Evolutionary conservation across 2,797 vertebrate genomes (phyloP), one percentile per base, ranked within the genome.

Genomic region (Rallus crepitans): DNA sequence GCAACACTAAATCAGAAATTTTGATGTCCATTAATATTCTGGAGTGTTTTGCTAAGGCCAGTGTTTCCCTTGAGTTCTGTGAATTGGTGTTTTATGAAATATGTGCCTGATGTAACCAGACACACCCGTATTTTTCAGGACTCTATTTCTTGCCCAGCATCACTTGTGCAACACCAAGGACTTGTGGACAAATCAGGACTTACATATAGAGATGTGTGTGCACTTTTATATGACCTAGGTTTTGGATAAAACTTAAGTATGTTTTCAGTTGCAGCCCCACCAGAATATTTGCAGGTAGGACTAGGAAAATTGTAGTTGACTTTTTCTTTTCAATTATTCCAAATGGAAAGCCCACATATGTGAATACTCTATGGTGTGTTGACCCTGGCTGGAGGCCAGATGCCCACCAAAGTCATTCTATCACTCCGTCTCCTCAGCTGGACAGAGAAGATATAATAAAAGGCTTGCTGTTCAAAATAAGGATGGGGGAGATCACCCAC

Each of bases 101-200:
- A 63, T 0, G 0, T 33, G 1, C 17, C 35, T 61, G 30, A 53
- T 40, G 19, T 40, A 53, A 37, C 1, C 28, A 73, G 15, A 3
- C 2, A 1, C 35, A 61, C 28, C 4, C 11, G 9, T 23, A n/a
- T 21, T 47, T 80, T 73, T 59, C 16, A 12, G 56, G 15, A 42
- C 24, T 72, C 45, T 40, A 0, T 30, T 59, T 86, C 37, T 86
- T 92, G 18, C 39, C 15, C 28, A 87, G 28, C n/a, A 59, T 50
- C 9, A 13, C 19, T 39, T 55, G 3, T 63, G 14, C 42, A 66
- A 61, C 27, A 35, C 12, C 35, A 73, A 77, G 17, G 19, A 64
- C 45, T 13, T 64, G 28, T 63, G 39, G 23, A 28, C 19, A 66
- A 93, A 73, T 56, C 15, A 63, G 39, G 27, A 59, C 19, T 76